Base-by-base conservation (phyloP, 2,888 invertebrate genomes). In the Yponomeuta sedellus region DNA sequence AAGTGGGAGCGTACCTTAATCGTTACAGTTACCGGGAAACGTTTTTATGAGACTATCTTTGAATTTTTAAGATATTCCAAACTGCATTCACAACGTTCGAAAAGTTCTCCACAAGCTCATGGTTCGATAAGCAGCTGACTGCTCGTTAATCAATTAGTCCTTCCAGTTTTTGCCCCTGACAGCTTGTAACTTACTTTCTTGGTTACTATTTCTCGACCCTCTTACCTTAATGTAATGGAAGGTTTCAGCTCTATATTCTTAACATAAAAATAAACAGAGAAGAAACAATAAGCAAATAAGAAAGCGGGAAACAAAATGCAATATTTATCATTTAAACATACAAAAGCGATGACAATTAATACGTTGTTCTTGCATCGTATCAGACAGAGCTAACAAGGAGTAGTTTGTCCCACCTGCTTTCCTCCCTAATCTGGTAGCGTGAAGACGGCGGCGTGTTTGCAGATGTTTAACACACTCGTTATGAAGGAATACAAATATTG, bases 61-160 rank as follows among this genome's bases (percentile, higher is more conserved):
- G n/a, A n/a, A n/a, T n/a, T n/a, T n/a, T n/a, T n/a, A n/a, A n/a
- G n/a, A n/a, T n/a, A n/a, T n/a, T n/a, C n/a, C n/a, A n/a, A n/a
- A n/a, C n/a, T n/a, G n/a, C n/a, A n/a, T n/a, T n/a, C n/a, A n/a
- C n/a, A n/a, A n/a, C 34, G 6, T 34, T 34, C 34, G 8, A 34
- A 34, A 34, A 34, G 34, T 6, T 34, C 34, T 34, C 34, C 34
- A 34, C 34, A 34, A 34, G 34, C 34, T 34, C 34, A 34, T 34
- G 5, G 34, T 34, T 34, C 34, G 10, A 34, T 34, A 34, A 34
- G 8, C 10, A 8, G 8, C 34, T 34, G 34, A 8, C 8, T 34
- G 34, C 34, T 89, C 87, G 79, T 86, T 85, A 82, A 86, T 86
- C 86, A 86, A 86, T 86, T 86, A 86, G 76, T 75, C 75, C 70